These are phyloP conservation scores for Nomada fucata DNA, from an alignment of 2,888 invertebrate genomes.

Conservation along the genomic window DNA sequence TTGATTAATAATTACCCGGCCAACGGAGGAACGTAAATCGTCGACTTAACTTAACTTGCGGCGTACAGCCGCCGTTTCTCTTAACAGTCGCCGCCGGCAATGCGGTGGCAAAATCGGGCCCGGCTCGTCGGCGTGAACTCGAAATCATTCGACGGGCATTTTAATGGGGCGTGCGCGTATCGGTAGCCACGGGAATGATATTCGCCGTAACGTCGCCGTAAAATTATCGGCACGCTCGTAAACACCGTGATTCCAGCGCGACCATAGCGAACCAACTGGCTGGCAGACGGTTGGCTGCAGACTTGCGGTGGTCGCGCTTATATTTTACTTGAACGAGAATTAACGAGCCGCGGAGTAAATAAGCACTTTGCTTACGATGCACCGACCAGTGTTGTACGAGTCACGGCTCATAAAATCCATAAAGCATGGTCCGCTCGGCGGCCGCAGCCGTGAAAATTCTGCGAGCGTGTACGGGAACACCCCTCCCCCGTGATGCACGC, in stretches of 20 bases:
- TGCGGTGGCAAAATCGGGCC: neutral
- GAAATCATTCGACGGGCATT: slow-evolving; percentile 1
- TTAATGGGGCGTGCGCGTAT: neutral
- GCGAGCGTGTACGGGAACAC: slow-evolving; percentile 13
- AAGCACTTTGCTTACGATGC: slow-evolving; percentile 68
- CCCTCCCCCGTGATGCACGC: slow-evolving; percentile 10
- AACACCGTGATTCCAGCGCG: slow-evolving; percentile 45
- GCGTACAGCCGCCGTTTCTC: slow-evolving; percentile 14
- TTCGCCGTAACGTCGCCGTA: slow-evolving; percentile 19
- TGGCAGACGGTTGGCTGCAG: slow-evolving; percentile 23
- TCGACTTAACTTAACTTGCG: neutral
- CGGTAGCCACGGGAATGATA: slow-evolving; percentile 29
- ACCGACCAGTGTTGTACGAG: slow-evolving; percentile 58
- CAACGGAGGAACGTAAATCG: slow-evolving; percentile 21
- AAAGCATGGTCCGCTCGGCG: slow-evolving; percentile 54
- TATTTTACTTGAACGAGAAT: slow-evolving; percentile 64
- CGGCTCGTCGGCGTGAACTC: neutral
- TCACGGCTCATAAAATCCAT: slow-evolving; percentile 65
- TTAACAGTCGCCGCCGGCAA: slow-evolving; percentile 24
- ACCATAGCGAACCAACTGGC: slow-evolving; percentile 1
- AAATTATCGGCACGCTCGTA: slow-evolving; percentile 52
- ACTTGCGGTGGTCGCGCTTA: slow-evolving; percentile 28
- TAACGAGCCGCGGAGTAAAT: slow-evolving; percentile 70
- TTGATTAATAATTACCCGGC: neutral
- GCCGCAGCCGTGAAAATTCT: slow-evolving; percentile 61